Evolutionary conservation across 2,797 vertebrate genomes (phyloP), one percentile per base, ranked within the genome.

Genomic region (Lepus townsendii): DNA sequence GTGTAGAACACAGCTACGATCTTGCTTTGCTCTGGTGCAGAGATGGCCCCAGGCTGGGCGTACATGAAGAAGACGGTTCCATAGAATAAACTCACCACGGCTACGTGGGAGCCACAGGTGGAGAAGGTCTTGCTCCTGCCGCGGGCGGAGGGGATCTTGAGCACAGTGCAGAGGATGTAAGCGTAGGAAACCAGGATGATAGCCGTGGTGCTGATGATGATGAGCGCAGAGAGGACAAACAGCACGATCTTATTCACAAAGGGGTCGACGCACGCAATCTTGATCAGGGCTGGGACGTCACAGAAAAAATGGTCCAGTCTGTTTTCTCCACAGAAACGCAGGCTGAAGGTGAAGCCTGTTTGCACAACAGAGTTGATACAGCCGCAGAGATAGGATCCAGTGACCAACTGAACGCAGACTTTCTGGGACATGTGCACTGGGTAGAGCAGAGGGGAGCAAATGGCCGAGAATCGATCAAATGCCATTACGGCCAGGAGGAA

Each of bases 281-380:
- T 91, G 12, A 97, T 88, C 27, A 97, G n/a, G 5, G 96, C 95
- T 71, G 96, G 54, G 27, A 97, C 86, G 26, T 97, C 97, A 91
- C 97, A 97, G 96, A 98, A 97, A 73, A 97, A 97, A 85, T 96
- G 95, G 47, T 97, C 97, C 47, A 97, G 57, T 80, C 78, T 83
- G 63, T 97, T 96, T 80, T 97, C 93, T 10, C 63, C 79, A 8
- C 97, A 98, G 84, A 98, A 98, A 66, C 0, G 71, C 73, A 98
- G 91, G 26, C 54, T 63, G 0, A 98, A 96, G 0, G 95, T 97
- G 78, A 97, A 92, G 6, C 90, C 71, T 0, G 50, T 96, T 2
- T 97, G 97, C 4, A 94, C 9, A 2, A 87, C 82, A n/a, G 96
- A 92, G 65, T 95, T 97, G 20, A 95, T 83, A 26, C 75, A 65